Evolutionary conservation across 53 echinoderm and acorn worm genomes (phyloP), one percentile per base, ranked within the genome.

Genomic region (Arbacia lixula): DNA sequence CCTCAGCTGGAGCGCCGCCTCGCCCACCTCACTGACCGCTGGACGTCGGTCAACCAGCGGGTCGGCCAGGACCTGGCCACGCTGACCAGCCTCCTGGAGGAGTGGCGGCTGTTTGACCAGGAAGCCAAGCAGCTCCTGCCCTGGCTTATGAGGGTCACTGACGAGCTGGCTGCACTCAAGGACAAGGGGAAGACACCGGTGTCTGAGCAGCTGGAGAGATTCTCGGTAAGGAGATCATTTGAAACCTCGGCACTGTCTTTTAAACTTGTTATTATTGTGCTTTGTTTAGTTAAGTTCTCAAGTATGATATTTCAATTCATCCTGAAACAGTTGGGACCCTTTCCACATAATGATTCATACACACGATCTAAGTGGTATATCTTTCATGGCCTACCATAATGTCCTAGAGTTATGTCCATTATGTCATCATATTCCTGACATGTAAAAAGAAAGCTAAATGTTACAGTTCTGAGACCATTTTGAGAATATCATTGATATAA

Each of bases 41-140:
- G 99, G 99, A 76, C 86, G 55, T 74, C 68, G 3, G 90, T 99
- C 0, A 88, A 89, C 66, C 86, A 85, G 72, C 85, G 85, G 64
- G 84, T 95, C 82, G 77, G 64, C 51, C 85, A 87, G n/a, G 94
- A 99, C 55, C 85, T 99, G 29, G 88, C 90, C 72, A 67, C 84
- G 32, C 75, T 95, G 80, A 92, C 84, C 41, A 75, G 66, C 21
- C 90, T 95, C 36, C 69, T 94, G 21, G 91, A 90, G 53, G 92
- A 90, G 56, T 99, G 99, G 99, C 87, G 82, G 69, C 87, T 92
- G 17, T 99, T 99, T 89, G 90, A 95, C 2, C 33, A 78, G 56
- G 94, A 94, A 54, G 86, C 88, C 5, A 54, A 73, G 4, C 72
- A 88, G 56, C 76, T 99, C 11, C 39, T 92, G 42, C 92, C 94